phyloP scores from a whole-genome alignment of 2,888 invertebrate species.

The Molorchus minor region DNA sequence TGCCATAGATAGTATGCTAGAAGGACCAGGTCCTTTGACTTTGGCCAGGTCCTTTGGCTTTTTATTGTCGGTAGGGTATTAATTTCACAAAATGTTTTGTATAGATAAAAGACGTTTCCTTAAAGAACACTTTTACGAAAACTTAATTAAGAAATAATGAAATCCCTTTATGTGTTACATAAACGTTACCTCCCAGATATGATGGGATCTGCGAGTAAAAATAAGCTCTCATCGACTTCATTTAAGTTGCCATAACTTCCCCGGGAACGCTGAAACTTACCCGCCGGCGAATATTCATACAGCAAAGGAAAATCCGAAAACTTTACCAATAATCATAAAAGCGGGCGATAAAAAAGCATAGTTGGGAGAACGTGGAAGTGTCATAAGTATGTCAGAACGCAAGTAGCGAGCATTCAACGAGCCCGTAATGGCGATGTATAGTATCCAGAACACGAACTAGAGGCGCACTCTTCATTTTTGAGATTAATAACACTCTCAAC shows the following conservation, averaged over 20 bases:
- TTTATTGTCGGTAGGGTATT: too few species aligned
- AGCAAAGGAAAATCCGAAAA: constrained; percentile 37
- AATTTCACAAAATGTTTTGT: too few species aligned
- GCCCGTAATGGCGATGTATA: constrained; percentile 33
- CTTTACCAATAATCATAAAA: constrained; percentile 46
- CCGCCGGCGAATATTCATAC: constrained; percentile 38
- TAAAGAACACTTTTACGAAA: too few species aligned
- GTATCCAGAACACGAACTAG: constrained; percentile 36
- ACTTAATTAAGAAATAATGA: too few species aligned
- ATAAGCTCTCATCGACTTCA: constrained; percentile 40
- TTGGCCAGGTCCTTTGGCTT: too few species aligned
- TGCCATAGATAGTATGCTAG: too few species aligned
- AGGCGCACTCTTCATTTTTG: constrained; percentile 40
- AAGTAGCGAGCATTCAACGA: constrained; percentile 18
- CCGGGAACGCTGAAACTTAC: constrained; percentile 20
- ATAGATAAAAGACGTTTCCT: too few species aligned
- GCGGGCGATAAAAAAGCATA: constrained; percentile 33
- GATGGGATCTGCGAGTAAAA: too few species aligned
- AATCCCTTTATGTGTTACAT: too few species aligned
- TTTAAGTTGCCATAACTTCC: constrained; percentile 39
- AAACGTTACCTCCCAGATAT: too few species aligned
- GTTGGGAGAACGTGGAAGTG: constrained; percentile 22
- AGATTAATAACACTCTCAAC: constrained; percentile 47
- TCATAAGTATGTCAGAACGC: constrained; percentile 22
- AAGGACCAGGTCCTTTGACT: too few species aligned